Percentiles rank a stretch among this genome's conserved stretches.
Conservation (phyloP, 2,888 invertebrate species). For the Pristionchus arcanus region DNA sequence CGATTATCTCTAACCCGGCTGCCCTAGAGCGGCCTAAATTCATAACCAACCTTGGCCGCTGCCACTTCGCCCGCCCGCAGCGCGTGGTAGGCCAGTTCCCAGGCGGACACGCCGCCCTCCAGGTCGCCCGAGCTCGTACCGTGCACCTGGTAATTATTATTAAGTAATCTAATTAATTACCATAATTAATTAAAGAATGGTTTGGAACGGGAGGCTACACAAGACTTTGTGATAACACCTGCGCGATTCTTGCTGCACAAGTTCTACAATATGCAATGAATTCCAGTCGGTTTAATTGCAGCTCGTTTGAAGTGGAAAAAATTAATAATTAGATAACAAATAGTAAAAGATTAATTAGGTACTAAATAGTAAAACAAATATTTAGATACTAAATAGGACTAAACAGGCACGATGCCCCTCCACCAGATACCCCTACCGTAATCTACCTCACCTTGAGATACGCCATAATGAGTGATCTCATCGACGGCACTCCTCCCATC, state of each 20-base stretch:
- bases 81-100: slow-evolving; percentile 65
- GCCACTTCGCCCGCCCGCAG: slow-evolving; percentile 68
- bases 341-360: too few species aligned
- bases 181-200: background rate
- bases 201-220: background rate
- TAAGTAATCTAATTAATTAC: background rate
- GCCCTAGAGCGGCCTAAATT: too few species aligned
- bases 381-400: too few species aligned
- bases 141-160: background rate
- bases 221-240: background rate
- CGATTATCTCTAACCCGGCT: background rate
- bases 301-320: too few species aligned
- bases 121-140: background rate
- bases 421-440: background rate
- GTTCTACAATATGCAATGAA: background rate
- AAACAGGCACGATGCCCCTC: too few species aligned
- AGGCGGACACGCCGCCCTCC: slow-evolving; percentile 32
- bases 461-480: slow-evolving; percentile 71
- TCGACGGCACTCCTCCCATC: slow-evolving; percentile 77
- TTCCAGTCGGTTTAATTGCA: too few species aligned
- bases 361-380: too few species aligned
- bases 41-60: slow-evolving; percentile 57
- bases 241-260: background rate
- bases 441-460: slow-evolving; percentile 70
- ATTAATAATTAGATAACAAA: too few species aligned